Evolutionary conservation across 2,888 invertebrate genomes (phyloP).

Genomic region (Oegoconia quadripuncta): DNA sequence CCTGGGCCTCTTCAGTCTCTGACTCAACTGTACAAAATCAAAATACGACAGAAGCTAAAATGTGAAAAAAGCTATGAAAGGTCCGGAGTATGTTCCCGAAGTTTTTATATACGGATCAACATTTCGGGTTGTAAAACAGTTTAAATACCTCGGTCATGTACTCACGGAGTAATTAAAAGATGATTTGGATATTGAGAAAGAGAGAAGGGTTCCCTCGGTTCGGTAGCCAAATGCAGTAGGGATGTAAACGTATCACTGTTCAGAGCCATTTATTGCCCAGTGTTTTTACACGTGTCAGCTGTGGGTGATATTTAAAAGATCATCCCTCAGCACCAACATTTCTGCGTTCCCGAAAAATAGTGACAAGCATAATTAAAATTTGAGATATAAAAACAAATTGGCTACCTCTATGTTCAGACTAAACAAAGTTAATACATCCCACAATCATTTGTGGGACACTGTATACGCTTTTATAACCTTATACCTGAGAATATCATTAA

Average conservation of each 20-base stretch:
- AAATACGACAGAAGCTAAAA: too few relatives aligned
- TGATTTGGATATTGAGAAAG: constrained; percentile 9
- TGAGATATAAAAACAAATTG: background rate
- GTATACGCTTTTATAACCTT: too few relatives aligned
- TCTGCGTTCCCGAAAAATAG: background rate
- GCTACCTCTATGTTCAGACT: too few relatives aligned
- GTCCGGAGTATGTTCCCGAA: constrained; percentile 3
- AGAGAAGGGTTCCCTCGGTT: constrained; percentile 11
- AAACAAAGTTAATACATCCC: too few relatives aligned
- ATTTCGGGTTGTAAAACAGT: constrained; percentile 1
- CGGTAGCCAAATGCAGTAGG: constrained; percentile 6
- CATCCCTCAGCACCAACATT: background rate
- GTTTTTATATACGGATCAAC: constrained; percentile 3
- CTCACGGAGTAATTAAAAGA: constrained; percentile 5
- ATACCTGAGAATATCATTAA: too few relatives aligned
- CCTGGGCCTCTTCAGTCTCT: constrained; percentile 42
- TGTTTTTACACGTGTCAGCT: constrained; percentile 8
- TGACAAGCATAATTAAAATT: too few relatives aligned
- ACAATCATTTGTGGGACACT: too few relatives aligned
- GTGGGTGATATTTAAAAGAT: background rate
- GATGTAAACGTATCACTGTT: constrained; percentile 5
- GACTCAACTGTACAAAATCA: constrained; percentile 36
- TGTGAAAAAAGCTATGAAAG: too few relatives aligned
- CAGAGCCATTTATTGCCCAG: constrained; percentile 2
- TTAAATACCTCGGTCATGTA: constrained; percentile 11